These are phyloP conservation scores for Dyspetes luteomarginatus DNA, from an alignment of 2,888 invertebrate genomes.

Conservation along the genomic window DNA sequence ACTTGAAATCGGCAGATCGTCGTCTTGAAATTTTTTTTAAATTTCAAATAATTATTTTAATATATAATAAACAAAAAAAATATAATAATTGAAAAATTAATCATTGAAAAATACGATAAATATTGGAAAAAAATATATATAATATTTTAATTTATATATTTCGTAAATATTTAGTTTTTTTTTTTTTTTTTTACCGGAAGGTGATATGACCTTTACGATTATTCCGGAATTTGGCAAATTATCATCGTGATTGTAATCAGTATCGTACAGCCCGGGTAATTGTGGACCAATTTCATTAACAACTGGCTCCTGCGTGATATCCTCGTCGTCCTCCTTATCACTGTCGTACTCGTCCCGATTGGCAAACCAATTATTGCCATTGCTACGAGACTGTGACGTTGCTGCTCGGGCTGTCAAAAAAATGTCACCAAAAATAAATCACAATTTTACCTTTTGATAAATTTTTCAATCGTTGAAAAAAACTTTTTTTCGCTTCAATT, in stretches of 20 bases:
- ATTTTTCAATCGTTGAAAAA: no score
- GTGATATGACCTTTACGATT: slow-evolving; percentile 56
- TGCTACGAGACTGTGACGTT: slow-evolving; percentile 53
- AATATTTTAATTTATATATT: background rate
- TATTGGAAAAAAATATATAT: background rate
- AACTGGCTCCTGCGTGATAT: slow-evolving; percentile 44
- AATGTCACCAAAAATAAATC: background rate
- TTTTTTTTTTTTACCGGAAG: slow-evolving; percentile 48
- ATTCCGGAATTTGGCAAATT: slow-evolving; percentile 53
- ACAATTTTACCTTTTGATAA: no score
- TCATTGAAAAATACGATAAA: no score
- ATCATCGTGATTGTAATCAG: slow-evolving; percentile 44
- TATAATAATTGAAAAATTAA: background rate
- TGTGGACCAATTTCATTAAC: slow-evolving; percentile 56
- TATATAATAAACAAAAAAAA: no score
- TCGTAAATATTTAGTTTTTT: background rate
- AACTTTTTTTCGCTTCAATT: no score
- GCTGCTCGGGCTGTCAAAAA: slow-evolving; percentile 41
- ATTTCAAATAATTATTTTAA: no score
- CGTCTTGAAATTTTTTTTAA: slow-evolving; percentile 38
- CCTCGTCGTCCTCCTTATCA: slow-evolving; percentile 66
- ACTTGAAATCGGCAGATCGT: slow-evolving; percentile 19
- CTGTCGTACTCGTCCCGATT: slow-evolving; percentile 60
- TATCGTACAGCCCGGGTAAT: slow-evolving; percentile 55
- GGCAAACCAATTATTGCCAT: slow-evolving; percentile 52